Percentiles rank a stretch among this genome's conserved stretches.
These are phyloP conservation scores for Pachliopta kotzebuea DNA, from an alignment of 2,888 invertebrate species.

Conservation along the genomic window DNA sequence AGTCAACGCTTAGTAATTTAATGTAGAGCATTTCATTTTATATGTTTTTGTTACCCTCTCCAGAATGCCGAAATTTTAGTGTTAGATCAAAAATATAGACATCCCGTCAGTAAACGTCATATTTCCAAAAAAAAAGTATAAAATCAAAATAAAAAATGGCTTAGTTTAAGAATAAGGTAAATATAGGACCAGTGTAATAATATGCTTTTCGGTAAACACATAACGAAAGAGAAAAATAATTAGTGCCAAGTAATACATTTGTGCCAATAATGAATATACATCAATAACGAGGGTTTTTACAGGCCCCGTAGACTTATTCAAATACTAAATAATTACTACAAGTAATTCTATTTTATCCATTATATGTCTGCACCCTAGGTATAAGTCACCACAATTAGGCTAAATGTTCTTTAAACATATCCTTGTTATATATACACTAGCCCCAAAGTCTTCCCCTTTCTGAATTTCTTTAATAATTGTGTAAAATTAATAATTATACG, in stretches of 20 bases:
- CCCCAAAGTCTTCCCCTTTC: conserved; percentile 73
- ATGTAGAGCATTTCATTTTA: conserved; percentile 62
- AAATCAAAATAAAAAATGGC: conserved; percentile 51
- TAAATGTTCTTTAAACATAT: conserved; percentile 68
- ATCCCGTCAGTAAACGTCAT: conserved; percentile 70
- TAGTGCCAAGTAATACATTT: conserved; percentile 62
- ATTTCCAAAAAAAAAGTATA: conserved; percentile 61
- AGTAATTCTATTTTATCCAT: conserved; percentile 55
- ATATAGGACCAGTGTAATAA: conserved; percentile 67
- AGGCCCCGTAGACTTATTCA: conserved; percentile 14
- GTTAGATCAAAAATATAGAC: conserved; percentile 66
- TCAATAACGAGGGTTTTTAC: conserved; percentile 19
- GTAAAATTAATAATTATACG: conserved; percentile 53
- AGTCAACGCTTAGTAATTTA: conserved; percentile 68
- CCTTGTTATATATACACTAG: conserved; percentile 46
- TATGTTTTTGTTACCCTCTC: conserved; percentile 73
- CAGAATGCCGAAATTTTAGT: conserved; percentile 75
- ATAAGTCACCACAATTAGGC: conserved; percentile 61
- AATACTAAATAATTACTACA: conserved; percentile 28
- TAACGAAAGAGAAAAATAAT: conserved; percentile 38
- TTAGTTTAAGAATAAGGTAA: conserved; percentile 70
- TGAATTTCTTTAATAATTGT: conserved; percentile 63
- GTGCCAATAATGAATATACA: conserved; percentile 59
- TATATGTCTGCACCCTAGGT: conserved; percentile 67
- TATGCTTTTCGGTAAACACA: conserved; percentile 56